Percentiles rank a stretch among this genome's conserved stretches.
These are phyloP conservation scores for Tauraco erythrolophus DNA, from an alignment of 2,113 vertebrate species.

Conservation along the genomic window DNA sequence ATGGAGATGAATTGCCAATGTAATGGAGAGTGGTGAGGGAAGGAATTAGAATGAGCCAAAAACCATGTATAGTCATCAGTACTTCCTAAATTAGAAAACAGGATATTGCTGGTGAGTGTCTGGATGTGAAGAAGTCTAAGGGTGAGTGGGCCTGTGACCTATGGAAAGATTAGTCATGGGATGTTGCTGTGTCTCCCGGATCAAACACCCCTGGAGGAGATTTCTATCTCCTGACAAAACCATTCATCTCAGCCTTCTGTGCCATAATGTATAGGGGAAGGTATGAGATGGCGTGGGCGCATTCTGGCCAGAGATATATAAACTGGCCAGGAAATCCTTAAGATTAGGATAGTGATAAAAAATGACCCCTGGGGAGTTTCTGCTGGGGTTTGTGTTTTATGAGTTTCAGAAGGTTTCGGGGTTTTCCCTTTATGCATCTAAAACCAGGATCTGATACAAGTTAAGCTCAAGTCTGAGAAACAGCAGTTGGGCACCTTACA, in stretches of 20 bases:
- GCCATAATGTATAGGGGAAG: background rate
- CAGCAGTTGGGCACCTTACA: background rate
- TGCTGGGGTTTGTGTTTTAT: background rate
- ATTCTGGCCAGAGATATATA: background rate
- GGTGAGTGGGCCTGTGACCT: conserved; percentile 3
- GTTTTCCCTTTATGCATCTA: background rate
- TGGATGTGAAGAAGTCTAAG: background rate
- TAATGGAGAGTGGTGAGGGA: conserved; percentile 1
- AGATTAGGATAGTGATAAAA: background rate
- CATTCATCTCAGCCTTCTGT: background rate
- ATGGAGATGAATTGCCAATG: background rate
- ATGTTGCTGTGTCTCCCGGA: background rate
- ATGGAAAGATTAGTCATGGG: conserved; percentile 9
- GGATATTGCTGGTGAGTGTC: conserved; percentile 28
- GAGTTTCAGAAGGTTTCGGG: background rate
- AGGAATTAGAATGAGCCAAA: conserved; percentile 10
- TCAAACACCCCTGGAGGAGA: background rate
- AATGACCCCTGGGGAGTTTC: background rate
- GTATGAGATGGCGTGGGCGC: background rate
- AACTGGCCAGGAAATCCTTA: background rate
- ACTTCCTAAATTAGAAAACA: conserved; percentile 53
- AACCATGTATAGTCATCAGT: background rate
- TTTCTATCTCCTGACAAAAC: background rate
- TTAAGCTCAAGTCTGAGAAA: background rate
- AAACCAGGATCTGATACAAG: background rate